Evolutionary conservation across 2,113 vertebrate species (phyloP).

Genomic region (Leptobrachium ailaonicum): DNA sequence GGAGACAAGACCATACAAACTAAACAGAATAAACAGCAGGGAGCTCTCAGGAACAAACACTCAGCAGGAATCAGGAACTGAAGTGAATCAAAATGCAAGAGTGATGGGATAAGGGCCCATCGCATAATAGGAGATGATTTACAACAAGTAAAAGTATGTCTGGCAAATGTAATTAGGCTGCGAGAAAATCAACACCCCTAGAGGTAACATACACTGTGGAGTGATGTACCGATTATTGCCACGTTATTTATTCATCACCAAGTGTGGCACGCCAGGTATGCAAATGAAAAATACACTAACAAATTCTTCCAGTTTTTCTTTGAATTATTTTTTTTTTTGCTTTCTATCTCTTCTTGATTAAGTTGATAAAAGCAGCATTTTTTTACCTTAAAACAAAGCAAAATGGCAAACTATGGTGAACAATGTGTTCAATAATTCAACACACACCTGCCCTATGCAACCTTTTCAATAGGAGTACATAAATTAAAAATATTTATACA

Average conservation of each 20-base stretch:
- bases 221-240: conserved; percentile 63
- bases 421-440: too few relatives aligned
- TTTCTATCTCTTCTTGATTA: conserved; percentile 54
- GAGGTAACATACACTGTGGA: conserved; percentile 71
- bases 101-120: too few relatives aligned
- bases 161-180: conserved; percentile 75
- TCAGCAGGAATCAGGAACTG: too few relatives aligned
- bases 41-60: too few relatives aligned
- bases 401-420: too few relatives aligned
- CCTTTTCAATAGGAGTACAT: too few relatives aligned
- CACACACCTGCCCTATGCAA: too few relatives aligned
- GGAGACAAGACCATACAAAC: too few relatives aligned
- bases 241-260: conserved; percentile 61
- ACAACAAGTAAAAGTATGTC: conserved; percentile 70
- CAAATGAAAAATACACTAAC: conserved; percentile 71
- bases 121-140: conserved; percentile 62
- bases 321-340: conserved; percentile 57
- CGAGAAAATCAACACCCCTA: conserved; percentile 73
- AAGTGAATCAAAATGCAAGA: too few relatives aligned
- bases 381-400: neutral
- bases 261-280: conserved; percentile 70
- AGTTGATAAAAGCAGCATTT: conserved; percentile 49
- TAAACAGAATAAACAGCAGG: too few relatives aligned
- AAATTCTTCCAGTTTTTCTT: conserved; percentile 65
- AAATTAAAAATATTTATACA: too few relatives aligned